phyloP scores from a whole-genome alignment of 1,140 invertebrate species.

The Drosophila tropicalis region DNA sequence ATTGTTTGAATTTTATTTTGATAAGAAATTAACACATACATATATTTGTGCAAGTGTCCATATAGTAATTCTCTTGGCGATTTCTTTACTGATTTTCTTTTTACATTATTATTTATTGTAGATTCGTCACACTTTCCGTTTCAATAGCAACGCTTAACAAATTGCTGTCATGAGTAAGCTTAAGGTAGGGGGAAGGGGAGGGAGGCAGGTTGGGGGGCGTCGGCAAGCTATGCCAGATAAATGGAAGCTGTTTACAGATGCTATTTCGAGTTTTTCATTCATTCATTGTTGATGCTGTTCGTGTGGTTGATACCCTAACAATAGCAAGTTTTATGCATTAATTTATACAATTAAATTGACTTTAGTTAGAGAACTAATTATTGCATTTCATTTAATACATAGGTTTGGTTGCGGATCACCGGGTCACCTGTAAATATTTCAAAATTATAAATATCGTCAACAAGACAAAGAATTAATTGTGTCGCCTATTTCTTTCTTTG shows the following conservation, averaged over 20 bases:
- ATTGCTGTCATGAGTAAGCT: conserved; percentile 38
- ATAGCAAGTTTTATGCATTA: neutral
- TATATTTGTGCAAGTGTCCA: neutral
- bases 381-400: too few relatives aligned
- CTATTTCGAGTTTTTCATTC: conserved; percentile 44
- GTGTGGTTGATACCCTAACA: conserved; percentile 4
- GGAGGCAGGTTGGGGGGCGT: neutral
- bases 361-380: too few relatives aligned
- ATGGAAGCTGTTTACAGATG: conserved; percentile 29
- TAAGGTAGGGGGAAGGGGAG: conserved; percentile 19
- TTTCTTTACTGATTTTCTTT: conserved; percentile 29
- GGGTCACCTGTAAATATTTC: too few relatives aligned
- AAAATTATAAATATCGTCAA: too few relatives aligned
- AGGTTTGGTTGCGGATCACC: too few relatives aligned
- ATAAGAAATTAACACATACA: neutral
- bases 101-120: conserved; percentile 53
- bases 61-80: conserved; percentile 9
- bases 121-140: conserved; percentile 70
- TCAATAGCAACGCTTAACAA: conserved; percentile 67
- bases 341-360: neutral
- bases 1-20: neutral
- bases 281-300: conserved; percentile 19
- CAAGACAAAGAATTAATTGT: too few relatives aligned
- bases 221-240: neutral
- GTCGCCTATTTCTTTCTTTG: too few relatives aligned